Conservation (phyloP, 2,113 vertebrate genomes). For the Sturnira hondurensis region DNA sequence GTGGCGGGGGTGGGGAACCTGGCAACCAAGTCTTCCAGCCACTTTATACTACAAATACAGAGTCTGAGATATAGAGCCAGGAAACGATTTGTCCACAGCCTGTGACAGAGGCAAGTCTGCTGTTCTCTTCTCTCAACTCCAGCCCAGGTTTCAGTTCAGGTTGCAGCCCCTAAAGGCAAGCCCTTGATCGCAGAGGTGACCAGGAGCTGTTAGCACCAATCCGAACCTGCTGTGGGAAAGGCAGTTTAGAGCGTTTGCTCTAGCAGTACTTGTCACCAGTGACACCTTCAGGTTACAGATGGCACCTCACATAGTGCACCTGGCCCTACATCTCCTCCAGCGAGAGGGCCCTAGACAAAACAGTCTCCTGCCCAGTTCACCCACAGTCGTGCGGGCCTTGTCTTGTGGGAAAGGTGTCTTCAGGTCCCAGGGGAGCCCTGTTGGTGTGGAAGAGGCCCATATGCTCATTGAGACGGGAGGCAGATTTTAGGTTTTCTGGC, state of each 20-base stretch:
- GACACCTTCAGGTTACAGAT: neutral
- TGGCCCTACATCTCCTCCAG: neutral
- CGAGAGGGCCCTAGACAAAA: neutral
- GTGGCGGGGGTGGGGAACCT: neutral
- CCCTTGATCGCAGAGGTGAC: neutral
- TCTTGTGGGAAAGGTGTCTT: neutral
- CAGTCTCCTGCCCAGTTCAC: neutral
- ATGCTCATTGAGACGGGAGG: neutral
- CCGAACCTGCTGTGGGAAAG: neutral
- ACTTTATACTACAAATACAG: neutral
- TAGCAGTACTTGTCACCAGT: neutral
- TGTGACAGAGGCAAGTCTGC: neutral
- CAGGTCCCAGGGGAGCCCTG: neutral
- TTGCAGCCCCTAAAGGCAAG: neutral
- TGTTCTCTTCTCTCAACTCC: neutral
- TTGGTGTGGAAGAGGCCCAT: neutral
- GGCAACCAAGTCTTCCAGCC: neutral
- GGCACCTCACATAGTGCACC: neutral
- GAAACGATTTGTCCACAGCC: neutral
- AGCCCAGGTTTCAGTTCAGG: neutral
- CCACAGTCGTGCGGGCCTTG: neutral
- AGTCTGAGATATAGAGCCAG: neutral
- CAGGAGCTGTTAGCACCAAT: neutral
- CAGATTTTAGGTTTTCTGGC: neutral
- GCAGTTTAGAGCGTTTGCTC: neutral